Conservation (phyloP, 2,888 invertebrate species). For the Anthrax anthrax region DNA sequence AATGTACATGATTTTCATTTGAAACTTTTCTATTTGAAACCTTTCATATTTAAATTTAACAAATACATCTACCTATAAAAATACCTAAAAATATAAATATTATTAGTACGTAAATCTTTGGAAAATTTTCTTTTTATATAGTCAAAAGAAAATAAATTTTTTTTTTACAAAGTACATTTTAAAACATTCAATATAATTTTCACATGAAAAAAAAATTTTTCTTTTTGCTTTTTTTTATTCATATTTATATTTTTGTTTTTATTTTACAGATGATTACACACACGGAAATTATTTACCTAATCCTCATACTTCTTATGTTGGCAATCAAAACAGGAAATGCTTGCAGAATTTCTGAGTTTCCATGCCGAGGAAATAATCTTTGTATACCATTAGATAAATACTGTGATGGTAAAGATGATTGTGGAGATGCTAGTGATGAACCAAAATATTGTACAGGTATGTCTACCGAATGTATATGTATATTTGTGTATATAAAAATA, state of each 20-base stretch:
- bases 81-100: neutral
- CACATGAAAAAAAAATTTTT: no score
- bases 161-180: neutral
- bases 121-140: neutral
- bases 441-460: conserved; percentile 62
- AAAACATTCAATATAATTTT: neutral
- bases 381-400: conserved; percentile 75
- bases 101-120: neutral
- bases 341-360: conserved; percentile 66
- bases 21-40: no score
- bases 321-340: conserved; percentile 33
- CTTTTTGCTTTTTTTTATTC: neutral
- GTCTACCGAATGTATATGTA: conserved; percentile 17
- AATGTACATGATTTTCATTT: no score
- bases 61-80: neutral
- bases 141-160: neutral
- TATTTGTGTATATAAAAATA: no score
- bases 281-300: conserved; percentile 25
- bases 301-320: conserved; percentile 26
- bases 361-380: conserved; percentile 50
- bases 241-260: neutral
- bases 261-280: conserved; percentile 22
- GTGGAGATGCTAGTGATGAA: conserved; percentile 75
- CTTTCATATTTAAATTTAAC: no score
- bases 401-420: conserved; percentile 74